Percentiles rank a stretch among this genome's conserved stretches.
Conservation (phyloP, 2,888 invertebrate species). For the Acrocera orbiculus region DNA sequence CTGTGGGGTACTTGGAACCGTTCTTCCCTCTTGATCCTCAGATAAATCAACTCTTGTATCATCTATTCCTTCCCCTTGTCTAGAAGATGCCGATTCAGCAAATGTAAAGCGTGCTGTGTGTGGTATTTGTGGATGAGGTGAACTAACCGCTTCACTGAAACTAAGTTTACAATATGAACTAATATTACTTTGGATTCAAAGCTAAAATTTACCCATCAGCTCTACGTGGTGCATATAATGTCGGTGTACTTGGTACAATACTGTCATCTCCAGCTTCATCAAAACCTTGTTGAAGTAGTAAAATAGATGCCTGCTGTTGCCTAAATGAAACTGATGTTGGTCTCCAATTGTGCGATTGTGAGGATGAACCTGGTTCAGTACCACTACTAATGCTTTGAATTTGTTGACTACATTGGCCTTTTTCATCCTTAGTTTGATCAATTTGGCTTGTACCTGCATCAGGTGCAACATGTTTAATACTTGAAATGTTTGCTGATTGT, state of each 20-base stretch:
- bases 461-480: constrained; percentile 33
- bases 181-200: too few species aligned
- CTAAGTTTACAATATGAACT: too few species aligned
- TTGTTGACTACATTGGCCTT: constrained; percentile 34
- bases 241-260: constrained; percentile 81
- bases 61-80: constrained; percentile 39
- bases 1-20: constrained; percentile 48
- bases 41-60: constrained; percentile 43
- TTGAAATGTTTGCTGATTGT: constrained; percentile 32
- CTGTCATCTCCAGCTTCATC: constrained; percentile 39
- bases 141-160: constrained; percentile 82
- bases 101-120: constrained; percentile 45
- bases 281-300: constrained; percentile 19
- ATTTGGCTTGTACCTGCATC: constrained; percentile 19
- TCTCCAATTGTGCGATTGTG: constrained; percentile 17
- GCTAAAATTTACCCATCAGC: constrained; percentile 42
- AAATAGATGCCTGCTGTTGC: constrained; percentile 21
- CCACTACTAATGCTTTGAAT: constrained; percentile 64
- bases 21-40: constrained; percentile 35
- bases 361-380: constrained; percentile 33
- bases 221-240: constrained; percentile 62
- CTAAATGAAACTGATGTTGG: constrained; percentile 23
- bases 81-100: constrained; percentile 34
- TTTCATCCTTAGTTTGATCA: constrained; percentile 18
- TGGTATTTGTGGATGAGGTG: constrained; percentile 64